Evolutionary conservation across 2,888 invertebrate genomes (phyloP), one percentile per base, ranked within the genome.

Genomic region (Tenthredo amoena): DNA sequence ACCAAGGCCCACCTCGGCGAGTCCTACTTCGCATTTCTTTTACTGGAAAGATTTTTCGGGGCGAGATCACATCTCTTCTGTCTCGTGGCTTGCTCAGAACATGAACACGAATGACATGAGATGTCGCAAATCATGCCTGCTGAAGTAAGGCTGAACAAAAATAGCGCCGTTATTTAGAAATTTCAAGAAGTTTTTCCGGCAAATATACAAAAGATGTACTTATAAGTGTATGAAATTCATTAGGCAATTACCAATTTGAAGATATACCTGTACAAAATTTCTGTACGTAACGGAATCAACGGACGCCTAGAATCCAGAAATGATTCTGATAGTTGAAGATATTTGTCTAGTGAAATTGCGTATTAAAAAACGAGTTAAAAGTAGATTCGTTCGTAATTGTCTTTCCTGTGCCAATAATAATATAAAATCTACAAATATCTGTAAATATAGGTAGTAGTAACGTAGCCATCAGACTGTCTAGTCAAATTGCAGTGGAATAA

Each of bases 1-100:
- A 85, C 86, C 87, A 85, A 62, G 62, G 58, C 58, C 62, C 62
- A 40, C 37, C 81, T 58, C 40, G 81, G 47, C 40, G 81, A 81
- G 81, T 81, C 62, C 37, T 21, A 40, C 81, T 62, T 21, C 58
- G 81, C 81, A 81, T 81, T 81, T 81, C 21, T 58, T 58, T 81
- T 18, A 31, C 40, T 81, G 62, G 62, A 26, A 81, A 81, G 21
- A 81, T 81, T 62, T 81, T 62, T 40, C 12, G 37, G 81, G 81
- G 5, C 62, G 62, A 62, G 81, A 81, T 81, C 62, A 37, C 81
- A 62, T 81, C 40, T 81, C 62, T 81, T 81, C 37, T 37, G 58
- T 37, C 58, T 55, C 34, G 50, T 77, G 50, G 50, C 15, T 40
- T 50, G 62, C 40, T 37, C 62, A 62, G 40, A 31, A 34, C 31